These are phyloP conservation scores for Mus minutoides DNA, from an alignment of 2,797 vertebrate species.

Conservation along the genomic window DNA sequence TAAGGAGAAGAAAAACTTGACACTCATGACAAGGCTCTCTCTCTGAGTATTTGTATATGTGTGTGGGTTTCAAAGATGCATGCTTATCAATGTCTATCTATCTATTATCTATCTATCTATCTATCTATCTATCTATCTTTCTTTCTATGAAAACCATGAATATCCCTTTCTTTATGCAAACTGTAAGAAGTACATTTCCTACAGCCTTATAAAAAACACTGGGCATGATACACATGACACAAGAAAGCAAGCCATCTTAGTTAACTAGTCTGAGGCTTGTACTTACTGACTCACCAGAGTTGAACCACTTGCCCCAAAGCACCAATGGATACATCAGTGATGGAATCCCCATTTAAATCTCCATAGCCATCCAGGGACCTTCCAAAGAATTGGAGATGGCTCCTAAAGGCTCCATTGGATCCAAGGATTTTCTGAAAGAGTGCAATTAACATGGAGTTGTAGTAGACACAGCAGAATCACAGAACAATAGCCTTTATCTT, in stretches of 20 bases:
- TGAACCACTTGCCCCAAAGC: conserved; percentile 93
- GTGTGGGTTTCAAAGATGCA: background rate
- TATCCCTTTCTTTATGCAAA: background rate
- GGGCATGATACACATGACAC: background rate
- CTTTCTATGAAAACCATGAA: background rate
- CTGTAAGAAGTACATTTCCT: background rate
- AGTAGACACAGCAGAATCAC: rapidly evolving
- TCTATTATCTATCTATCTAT: too few relatives aligned
- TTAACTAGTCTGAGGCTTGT: background rate
- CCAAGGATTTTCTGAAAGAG: conserved; percentile 92
- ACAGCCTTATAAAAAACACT: background rate
- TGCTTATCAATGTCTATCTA: background rate
- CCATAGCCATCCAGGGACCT: conserved; percentile 91
- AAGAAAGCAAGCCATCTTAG: background rate
- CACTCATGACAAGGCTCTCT: background rate
- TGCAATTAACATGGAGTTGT: conserved; percentile 7
- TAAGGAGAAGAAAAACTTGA: background rate
- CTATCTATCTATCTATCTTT: too few relatives aligned
- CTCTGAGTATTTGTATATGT: rapidly evolving
- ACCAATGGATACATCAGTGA: conserved; percentile 93
- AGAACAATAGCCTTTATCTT: background rate
- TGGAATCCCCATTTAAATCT: conserved; percentile 92
- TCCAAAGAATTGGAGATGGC: conserved; percentile 92
- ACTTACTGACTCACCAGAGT: conserved; percentile 91
- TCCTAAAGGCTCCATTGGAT: conserved; percentile 87